Base-by-base conservation (phyloP, 2,888 invertebrate genomes). In the Eristalis arbustorum region DNA sequence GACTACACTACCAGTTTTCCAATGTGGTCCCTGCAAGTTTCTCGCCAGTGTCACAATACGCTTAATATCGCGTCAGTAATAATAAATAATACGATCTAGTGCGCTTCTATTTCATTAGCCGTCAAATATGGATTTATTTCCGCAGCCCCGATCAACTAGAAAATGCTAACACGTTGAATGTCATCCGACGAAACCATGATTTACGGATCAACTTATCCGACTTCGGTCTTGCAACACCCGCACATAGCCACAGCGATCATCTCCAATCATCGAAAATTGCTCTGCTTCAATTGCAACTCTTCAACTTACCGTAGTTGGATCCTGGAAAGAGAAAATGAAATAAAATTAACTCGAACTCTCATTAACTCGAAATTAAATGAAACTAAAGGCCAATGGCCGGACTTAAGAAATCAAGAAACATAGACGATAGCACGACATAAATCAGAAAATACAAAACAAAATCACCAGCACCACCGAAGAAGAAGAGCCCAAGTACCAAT, bases 261-360 rank as follows among this genome's bases (percentile, higher is more conserved):
- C 57, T 14, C n/a, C 6, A 10, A 49, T 49, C 18, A 28, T 13
- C 14, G 61, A 34, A 31, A 8, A 63, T 2, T 14, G 8, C 42
- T 37, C 49, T 49, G 71, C 61, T 71, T 59, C 72, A 67, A 62
- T 67, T 67, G 49, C 40, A 56, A 11, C 25, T 84, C 73, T 3
- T 66, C 64, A 78, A 90, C 92, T 89, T 91, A 93, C 93, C 92
- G 92, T 92, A 14, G 91, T 90, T 34, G 93, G 92, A 88, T 93
- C 92, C 93, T 93, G 93, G 79, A 93, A 93, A 59, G 14, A 90
- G 89, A 89, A 66, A 84, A 88, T 85, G 88, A 89, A 79, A 81
- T 82, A 61, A 72, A 78, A 28, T 42, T 42, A 10, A 62, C 28
- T n/a, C 56, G 59, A 10, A 66, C 37, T n/a, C 56, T 69, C 13